Evolutionary conservation across 2,888 invertebrate species (phyloP), one percentile per base, ranked within the genome.

Genomic region (Antheraea yamamai): DNA sequence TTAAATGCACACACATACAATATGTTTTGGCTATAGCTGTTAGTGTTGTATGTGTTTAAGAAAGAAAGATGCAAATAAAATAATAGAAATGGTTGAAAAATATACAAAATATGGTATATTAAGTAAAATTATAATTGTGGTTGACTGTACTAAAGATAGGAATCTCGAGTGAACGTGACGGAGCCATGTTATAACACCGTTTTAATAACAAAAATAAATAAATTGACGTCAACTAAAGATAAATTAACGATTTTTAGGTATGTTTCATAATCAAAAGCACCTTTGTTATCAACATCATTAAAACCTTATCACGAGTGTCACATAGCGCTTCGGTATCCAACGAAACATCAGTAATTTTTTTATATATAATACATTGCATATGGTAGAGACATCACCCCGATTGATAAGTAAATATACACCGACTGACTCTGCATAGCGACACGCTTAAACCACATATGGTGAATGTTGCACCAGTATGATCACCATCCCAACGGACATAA

Each of bases 191-290:
- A 75, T 20, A 39, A 70, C n/a, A 39, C n/a, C 8, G 39, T 78
- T 76, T 55, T 51, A 68, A 79, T 77, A 75, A 83, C 77, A 78
- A 80, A 85, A 82, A 82, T 82, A 85, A 85, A 83, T 83, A 79
- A 61, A 75, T 35, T 84, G 82, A 84, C 84, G 82, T 83, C 83
- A 85, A 12, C n/a, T n/a, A 47, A 70, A 35, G 81, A 80, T 81
- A 80, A 74, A 72, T 70, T 77, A 83, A 85, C 83, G 82, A 81
- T 75, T 77, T 76, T 79, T 58, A 58, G 58, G 58, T 58, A 79
- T 16, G 64, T 80, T 80, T 80, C 78, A 78, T 78, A 80, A 81
- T 78, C 80, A 75, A 76, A 80, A 73, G 75, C 47, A 77, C 47
- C 79, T 74, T 73, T 79, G 74, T 79, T 83, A 84, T 83, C 82